These are phyloP conservation scores for Dasypolia templi DNA, from an alignment of 2,888 invertebrate genomes.

Conservation along the genomic window DNA sequence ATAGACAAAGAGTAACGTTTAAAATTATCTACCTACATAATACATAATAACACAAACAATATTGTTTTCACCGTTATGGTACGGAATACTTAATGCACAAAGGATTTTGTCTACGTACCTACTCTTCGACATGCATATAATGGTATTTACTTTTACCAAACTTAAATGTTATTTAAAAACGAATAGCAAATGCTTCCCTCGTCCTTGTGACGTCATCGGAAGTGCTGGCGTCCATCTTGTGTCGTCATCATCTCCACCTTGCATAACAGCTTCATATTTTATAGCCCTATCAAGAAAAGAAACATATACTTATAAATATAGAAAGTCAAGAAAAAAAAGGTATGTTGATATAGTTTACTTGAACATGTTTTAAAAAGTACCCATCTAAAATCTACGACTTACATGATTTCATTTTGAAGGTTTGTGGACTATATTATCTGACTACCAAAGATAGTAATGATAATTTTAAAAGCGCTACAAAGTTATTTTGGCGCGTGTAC, in stretches of 20 bases:
- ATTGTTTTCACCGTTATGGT: too few relatives aligned
- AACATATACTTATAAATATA: slow-evolving; percentile 42
- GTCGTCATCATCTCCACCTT: too few relatives aligned
- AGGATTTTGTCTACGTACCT: too few relatives aligned
- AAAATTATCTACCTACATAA: too few relatives aligned
- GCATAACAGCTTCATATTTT: slow-evolving; percentile 57
- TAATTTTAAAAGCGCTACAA: not conserved
- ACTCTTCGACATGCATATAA: not conserved
- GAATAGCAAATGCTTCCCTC: slow-evolving; percentile 1
- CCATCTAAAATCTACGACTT: not conserved
- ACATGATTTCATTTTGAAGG: not conserved
- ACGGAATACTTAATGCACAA: too few relatives aligned
- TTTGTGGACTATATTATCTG: not conserved
- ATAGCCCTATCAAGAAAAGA: slow-evolving; percentile 53
- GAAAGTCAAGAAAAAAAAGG: too few relatives aligned
- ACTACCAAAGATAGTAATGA: not conserved
- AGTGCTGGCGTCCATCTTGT: slow-evolving; percentile 43
- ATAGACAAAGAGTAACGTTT: too few relatives aligned
- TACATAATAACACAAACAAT: too few relatives aligned
- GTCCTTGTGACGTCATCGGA: slow-evolving; percentile 20
- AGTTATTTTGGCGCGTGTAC: not conserved
- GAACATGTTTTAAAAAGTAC: slow-evolving; percentile 23
- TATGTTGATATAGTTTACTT: too few relatives aligned
- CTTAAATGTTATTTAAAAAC: slow-evolving; percentile 14
- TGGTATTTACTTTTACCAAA: not conserved